Conservation (phyloP, 2,888 invertebrate genomes). For the Oscheius onirici region DNA sequence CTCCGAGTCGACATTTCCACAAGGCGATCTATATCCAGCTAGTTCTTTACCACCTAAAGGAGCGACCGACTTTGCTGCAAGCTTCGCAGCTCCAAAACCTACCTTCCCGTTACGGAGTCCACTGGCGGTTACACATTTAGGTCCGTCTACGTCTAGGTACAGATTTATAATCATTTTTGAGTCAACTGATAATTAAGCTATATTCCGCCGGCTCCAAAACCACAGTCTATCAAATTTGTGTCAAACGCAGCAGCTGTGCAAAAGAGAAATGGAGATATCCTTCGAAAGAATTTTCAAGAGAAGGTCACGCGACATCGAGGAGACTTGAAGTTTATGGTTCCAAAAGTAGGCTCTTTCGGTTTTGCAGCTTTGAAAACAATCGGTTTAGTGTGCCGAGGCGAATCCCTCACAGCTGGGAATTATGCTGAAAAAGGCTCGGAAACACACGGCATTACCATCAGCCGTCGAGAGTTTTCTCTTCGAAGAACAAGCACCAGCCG, state of each 20-base stretch:
- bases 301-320: slow-evolving; percentile 13
- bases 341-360: not conserved
- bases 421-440: slow-evolving; percentile 15
- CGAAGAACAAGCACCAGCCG: not conserved
- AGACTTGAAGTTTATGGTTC: slow-evolving; percentile 15
- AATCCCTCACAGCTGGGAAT: slow-evolving; percentile 3
- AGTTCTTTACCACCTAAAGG: not conserved
- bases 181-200: not conserved
- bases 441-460: not conserved
- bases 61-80: slow-evolving; percentile 9
- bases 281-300: not conserved
- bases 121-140: not conserved
- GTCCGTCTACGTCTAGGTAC: slow-evolving; percentile 4
- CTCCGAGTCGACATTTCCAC: slow-evolving; percentile 6
- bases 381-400: not conserved
- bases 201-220: not conserved
- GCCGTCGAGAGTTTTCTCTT: slow-evolving; percentile 1
- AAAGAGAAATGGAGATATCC: slow-evolving; percentile 8
- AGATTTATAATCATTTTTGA: not conserved
- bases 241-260: not conserved
- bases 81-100: not conserved
- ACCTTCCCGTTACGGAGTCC: slow-evolving; percentile 8
- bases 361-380: not conserved
- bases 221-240: not conserved
- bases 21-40: slow-evolving; percentile 25